Base-by-base conservation (phyloP, 1,140 invertebrate species). In the Ceratitis capitata region DNA sequence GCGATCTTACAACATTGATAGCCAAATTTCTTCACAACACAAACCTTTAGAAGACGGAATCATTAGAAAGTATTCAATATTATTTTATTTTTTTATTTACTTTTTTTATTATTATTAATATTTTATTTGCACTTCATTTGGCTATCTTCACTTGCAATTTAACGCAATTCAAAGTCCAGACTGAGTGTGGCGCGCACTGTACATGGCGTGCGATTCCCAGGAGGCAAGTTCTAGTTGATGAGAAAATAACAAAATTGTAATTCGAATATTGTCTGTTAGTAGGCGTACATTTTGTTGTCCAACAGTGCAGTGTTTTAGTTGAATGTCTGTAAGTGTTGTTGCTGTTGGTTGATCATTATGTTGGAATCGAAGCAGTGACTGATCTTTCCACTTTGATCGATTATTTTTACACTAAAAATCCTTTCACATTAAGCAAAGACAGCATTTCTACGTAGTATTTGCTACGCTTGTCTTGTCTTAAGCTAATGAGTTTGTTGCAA, bases 71-170 rank as follows among this genome's bases (percentile, higher is more conserved):
- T 69, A 16, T 69, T 69, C 32, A 1, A n/a, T n/a, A n/a, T n/a
- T n/a, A n/a, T n/a, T n/a, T n/a, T n/a, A n/a, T n/a, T n/a, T n/a
- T n/a, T n/a, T n/a, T n/a, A n/a, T n/a, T n/a, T n/a, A n/a, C n/a
- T n/a, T n/a, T n/a, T n/a, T n/a, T n/a, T n/a, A n/a, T n/a, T n/a
- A n/a, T n/a, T n/a, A n/a, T n/a, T n/a, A n/a, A n/a, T n/a, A n/a
- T n/a, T n/a, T 19, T 35, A 2, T 19, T 19, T 35, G 10, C 16
- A 32, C 29, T 12, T 69, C 61, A 69, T 35, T 69, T 69, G 61
- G 61, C 61, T 69, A 69, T 69, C 61, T 39, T 69, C 29, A 69
- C 19, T 29, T 16, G 39, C 61, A 69, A 69, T 69, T 69, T 69
- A 69, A 69, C 35, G 61, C 61, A 69, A 32, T 35, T 69, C 14